These are phyloP conservation scores for Zosterops japonicus DNA, from an alignment of 2,113 vertebrate genomes.

Conservation along the genomic window DNA sequence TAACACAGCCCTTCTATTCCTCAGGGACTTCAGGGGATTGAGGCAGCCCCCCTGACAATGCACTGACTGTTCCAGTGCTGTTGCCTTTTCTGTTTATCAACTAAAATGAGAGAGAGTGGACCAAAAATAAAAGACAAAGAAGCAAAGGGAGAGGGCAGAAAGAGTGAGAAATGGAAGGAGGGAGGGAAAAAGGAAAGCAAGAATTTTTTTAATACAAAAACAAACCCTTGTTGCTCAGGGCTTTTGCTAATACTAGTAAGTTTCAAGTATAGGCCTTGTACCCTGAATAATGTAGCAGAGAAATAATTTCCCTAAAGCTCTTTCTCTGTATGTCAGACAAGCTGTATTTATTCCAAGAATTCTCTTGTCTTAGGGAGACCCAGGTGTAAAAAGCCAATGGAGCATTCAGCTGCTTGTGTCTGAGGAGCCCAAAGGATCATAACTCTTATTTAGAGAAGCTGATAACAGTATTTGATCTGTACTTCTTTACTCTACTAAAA, in stretches of 20 bases:
- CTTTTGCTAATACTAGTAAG: background rate
- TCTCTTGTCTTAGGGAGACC: background rate
- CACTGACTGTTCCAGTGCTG: constrained; percentile 12
- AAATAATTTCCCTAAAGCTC: background rate
- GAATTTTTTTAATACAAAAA: background rate
- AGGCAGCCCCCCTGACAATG: constrained; percentile 13
- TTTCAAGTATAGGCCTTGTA: background rate
- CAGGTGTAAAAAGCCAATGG: background rate
- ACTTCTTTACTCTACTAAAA: background rate
- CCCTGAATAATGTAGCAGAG: background rate
- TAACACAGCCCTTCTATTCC: constrained; percentile 34
- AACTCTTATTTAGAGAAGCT: background rate
- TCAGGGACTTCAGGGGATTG: constrained; percentile 33
- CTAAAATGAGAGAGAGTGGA: background rate
- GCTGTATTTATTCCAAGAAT: background rate
- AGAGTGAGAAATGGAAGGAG: background rate
- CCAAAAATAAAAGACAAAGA: background rate
- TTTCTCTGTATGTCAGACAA: background rate
- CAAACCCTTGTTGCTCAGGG: background rate
- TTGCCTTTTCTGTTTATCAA: constrained; percentile 37
- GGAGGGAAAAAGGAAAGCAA: fast-evolving
- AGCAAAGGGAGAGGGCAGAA: background rate
- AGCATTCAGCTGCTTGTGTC: background rate
- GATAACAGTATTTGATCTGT: background rate
- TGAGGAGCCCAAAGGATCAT: background rate